A percentile compares a stretch with the other conserved stretches of the same genome.
These are phyloP conservation scores for Cynoglossus semilaevis DNA, from an alignment of 2,113 vertebrate genomes.

Conservation along the genomic window DNA sequence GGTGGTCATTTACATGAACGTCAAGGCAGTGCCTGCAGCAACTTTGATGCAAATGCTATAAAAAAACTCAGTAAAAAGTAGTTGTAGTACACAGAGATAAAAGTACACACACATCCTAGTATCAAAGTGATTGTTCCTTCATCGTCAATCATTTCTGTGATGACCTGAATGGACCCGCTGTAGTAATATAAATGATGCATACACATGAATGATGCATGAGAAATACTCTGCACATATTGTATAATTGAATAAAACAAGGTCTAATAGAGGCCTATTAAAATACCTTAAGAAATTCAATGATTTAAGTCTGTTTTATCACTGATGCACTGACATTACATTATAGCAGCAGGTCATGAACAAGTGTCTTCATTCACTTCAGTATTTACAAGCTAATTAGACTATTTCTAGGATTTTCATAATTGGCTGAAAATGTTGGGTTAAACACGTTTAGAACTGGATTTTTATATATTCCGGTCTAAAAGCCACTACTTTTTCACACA, in stretches of 20 bases:
- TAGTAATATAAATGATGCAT: not conserved
- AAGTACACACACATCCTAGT: not conserved
- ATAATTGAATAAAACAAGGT: not conserved
- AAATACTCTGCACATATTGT: not conserved
- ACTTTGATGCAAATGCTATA: too few relatives aligned
- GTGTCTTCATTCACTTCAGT: constrained; percentile 19
- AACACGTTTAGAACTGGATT: too few relatives aligned
- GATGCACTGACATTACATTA: constrained; percentile 1
- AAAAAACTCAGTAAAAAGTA: too few relatives aligned
- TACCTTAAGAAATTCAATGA: not conserved
- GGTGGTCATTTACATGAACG: too few relatives aligned
- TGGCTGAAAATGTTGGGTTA: too few relatives aligned
- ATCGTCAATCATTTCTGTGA: not conserved
- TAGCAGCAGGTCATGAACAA: constrained; percentile 19
- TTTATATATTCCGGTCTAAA: too few relatives aligned
- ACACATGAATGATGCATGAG: not conserved
- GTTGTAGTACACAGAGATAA: too few relatives aligned
- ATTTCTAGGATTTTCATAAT: too few relatives aligned
- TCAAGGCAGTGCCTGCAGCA: too few relatives aligned
- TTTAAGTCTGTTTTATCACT: constrained; percentile 2
- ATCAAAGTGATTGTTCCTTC: not conserved
- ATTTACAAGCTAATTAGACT: too few relatives aligned
- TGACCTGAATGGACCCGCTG: not conserved
- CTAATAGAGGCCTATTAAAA: not conserved
- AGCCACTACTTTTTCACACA: too few relatives aligned